A percentile compares a stretch with the other conserved stretches of the same genome.
These are phyloP conservation scores for Nomada lathburiana DNA, from an alignment of 2,888 invertebrate genomes.

Conservation along the genomic window DNA sequence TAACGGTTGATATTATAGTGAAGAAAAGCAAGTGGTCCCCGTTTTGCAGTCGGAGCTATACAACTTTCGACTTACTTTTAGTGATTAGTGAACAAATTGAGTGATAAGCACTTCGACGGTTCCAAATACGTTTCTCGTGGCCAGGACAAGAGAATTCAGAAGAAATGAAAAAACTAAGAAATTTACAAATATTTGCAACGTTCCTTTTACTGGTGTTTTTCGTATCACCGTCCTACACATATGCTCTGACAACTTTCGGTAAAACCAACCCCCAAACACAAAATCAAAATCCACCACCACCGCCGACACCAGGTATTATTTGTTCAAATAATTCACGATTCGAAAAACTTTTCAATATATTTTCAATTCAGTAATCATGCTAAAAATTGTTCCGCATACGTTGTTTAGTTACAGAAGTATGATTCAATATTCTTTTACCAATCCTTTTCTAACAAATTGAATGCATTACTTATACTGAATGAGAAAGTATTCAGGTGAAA, in stretches of 20 bases:
- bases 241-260: constrained; percentile 90
- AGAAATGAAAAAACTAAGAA: constrained; percentile 66
- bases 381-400: no score
- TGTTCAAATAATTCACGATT: constrained; percentile 71
- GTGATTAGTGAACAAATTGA: constrained; percentile 46
- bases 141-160: constrained; percentile 15
- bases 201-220: constrained; percentile 68
- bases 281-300: constrained; percentile 84
- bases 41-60: not conserved
- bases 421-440: no score
- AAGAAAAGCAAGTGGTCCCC: constrained; percentile 24
- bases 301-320: constrained; percentile 86
- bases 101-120: constrained; percentile 27
- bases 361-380: no score
- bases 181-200: constrained; percentile 62
- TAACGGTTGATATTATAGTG: constrained; percentile 7
- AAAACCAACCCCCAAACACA: constrained; percentile 87
- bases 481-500: no score
- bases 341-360: not conserved
- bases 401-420: not conserved
- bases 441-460: no score
- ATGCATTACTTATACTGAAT: no score
- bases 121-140: not conserved
- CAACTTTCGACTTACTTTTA: not conserved
- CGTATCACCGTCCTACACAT: constrained; percentile 85